Evolutionary conservation across 1,140 invertebrate species (phyloP).

Genomic region (Drosophila bocqueti): DNA sequence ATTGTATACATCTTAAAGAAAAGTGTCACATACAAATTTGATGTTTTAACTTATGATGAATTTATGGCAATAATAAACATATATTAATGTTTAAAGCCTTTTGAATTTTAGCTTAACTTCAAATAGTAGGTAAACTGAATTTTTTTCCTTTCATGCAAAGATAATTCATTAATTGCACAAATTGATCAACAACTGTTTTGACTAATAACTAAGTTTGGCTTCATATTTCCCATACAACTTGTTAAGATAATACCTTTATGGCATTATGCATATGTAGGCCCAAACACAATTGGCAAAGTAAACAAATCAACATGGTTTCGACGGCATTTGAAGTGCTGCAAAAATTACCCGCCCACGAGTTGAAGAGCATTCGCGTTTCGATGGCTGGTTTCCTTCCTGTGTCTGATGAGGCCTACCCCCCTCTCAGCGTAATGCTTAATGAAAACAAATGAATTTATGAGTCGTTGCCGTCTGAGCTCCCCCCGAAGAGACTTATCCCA

Average conservation of each 20-base stretch:
- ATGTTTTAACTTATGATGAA: no score
- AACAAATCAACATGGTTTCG: constrained; percentile 24
- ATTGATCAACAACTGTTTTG: not conserved
- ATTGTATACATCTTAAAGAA: not conserved
- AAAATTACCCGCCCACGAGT: constrained; percentile 34
- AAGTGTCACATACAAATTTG: not conserved
- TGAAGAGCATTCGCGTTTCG: constrained; percentile 44
- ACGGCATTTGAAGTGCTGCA: constrained; percentile 27
- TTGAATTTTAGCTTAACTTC: not conserved
- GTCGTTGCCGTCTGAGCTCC: constrained; percentile 40
- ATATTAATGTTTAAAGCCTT: not conserved
- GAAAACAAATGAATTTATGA: constrained; percentile 80
- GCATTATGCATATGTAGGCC: constrained; percentile 7
- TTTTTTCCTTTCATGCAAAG: not conserved
- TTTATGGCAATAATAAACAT: not conserved
- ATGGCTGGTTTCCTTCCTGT: constrained; percentile 40
- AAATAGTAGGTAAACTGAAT: not conserved
- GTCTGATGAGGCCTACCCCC: constrained; percentile 16
- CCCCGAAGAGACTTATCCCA: constrained; percentile 52
- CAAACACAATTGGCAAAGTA: constrained; percentile 15
- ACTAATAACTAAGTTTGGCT: not conserved
- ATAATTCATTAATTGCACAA: not conserved
- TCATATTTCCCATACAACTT: not conserved
- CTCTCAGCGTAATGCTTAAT: constrained; percentile 57
- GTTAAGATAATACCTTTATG: constrained; percentile 3